Percentiles rank a stretch among this genome's conserved stretches.
Evolutionary conservation across 2,888 invertebrate species (phyloP).

Genomic region (Cantharis flavilabris): DNA sequence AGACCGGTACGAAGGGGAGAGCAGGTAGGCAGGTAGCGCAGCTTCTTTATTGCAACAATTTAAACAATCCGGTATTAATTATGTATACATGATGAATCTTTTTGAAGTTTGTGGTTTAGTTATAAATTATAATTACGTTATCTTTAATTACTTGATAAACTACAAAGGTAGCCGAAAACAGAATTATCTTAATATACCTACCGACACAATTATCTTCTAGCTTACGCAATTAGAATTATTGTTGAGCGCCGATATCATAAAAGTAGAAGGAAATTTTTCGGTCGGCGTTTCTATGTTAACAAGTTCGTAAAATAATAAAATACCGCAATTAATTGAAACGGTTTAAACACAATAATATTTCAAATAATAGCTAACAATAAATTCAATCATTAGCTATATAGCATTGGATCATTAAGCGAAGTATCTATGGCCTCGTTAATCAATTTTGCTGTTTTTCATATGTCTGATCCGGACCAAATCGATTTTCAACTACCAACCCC

Average conservation of each 20-base stretch:
- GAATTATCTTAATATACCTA: not conserved
- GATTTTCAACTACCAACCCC: not conserved
- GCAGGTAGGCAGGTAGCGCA: not conserved
- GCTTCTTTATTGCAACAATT: not conserved
- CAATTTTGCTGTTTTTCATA: not conserved
- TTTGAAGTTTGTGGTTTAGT: not conserved
- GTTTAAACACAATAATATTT: not conserved
- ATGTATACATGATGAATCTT: not conserved
- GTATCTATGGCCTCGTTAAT: not conserved
- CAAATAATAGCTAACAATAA: not conserved
- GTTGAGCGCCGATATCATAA: not conserved
- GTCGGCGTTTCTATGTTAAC: too few species aligned
- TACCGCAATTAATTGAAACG: not conserved
- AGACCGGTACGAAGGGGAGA: too few species aligned
- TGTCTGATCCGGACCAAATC: not conserved
- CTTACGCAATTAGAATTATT: not conserved
- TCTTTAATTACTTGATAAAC: conserved; percentile 1
- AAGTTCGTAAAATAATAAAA: too few species aligned
- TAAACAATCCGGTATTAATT: not conserved
- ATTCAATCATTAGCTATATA: not conserved
- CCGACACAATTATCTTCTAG: not conserved
- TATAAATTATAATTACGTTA: not conserved
- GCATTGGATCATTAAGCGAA: not conserved
- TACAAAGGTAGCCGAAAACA: not conserved
- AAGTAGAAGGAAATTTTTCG: too few species aligned